A percentile compares a stretch with the other conserved stretches of the same genome.
These are phyloP conservation scores for Strix aluco DNA, from an alignment of 2,113 vertebrate genomes.

Conservation along the genomic window DNA sequence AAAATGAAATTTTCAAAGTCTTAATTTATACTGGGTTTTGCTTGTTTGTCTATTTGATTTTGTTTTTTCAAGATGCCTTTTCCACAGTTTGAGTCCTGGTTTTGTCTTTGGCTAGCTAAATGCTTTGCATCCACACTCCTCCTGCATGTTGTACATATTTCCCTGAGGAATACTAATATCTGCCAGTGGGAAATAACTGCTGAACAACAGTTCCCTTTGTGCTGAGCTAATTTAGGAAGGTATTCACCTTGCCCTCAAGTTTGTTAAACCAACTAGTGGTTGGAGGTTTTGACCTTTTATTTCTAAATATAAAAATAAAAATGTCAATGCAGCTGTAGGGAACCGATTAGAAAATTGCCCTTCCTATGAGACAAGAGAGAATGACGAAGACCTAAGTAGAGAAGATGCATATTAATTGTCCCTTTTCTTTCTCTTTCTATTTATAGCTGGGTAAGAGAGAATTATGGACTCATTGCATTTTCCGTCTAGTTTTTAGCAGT, in stretches of 20 bases:
- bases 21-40: neutral
- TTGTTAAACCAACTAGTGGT: neutral
- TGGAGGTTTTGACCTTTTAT: neutral
- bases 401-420: neutral
- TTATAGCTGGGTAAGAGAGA: neutral
- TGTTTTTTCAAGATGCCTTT: neutral
- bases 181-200: neutral
- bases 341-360: neutral
- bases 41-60: neutral
- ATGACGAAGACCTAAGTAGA: neutral
- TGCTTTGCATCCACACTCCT: neutral
- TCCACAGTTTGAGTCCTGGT: neutral
- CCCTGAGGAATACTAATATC: neutral
- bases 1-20: neutral
- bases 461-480: neutral
- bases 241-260: neutral
- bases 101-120: neutral
- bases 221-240: neutral
- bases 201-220: neutral
- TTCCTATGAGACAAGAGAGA: neutral
- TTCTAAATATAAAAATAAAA: slow-evolving; percentile 32
- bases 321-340: neutral
- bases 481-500: neutral
- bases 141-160: neutral
- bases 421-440: neutral